These are phyloP conservation scores for Telmatochromis bifrenatus DNA, from an alignment of 2,113 vertebrate genomes.

Conservation along the genomic window DNA sequence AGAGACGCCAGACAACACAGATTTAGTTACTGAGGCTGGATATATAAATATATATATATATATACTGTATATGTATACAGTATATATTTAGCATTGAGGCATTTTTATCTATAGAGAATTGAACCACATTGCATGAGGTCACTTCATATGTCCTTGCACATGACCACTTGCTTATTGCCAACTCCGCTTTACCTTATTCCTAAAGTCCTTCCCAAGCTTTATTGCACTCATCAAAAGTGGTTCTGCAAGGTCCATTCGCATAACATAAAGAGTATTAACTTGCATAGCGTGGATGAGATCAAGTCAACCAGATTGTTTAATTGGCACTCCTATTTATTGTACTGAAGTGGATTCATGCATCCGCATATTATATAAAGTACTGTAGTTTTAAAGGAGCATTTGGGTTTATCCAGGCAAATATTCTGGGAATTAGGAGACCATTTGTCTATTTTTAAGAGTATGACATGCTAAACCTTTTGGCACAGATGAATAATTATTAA, in stretches of 20 bases:
- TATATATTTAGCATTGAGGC: neutral
- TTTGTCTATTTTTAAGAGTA: neutral
- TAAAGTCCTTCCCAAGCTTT: neutral
- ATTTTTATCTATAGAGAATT: neutral
- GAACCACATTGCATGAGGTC: constrained; percentile 38
- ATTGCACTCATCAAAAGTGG: constrained; percentile 25
- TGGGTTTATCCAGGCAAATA: neutral
- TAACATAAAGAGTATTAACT: neutral
- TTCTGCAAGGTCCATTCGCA: neutral
- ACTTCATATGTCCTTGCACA: constrained; percentile 31
- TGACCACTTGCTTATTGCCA: constrained; percentile 36
- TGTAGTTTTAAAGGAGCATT: neutral
- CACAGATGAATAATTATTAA: neutral
- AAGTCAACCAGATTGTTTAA: neutral
- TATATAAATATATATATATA: neutral
- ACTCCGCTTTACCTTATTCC: constrained; percentile 9
- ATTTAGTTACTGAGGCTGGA: neutral
- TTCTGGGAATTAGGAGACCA: neutral
- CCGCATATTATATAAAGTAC: neutral
- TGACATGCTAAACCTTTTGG: neutral
- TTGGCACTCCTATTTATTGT: neutral
- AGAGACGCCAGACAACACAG: constrained; percentile 47
- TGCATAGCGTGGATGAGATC: neutral
- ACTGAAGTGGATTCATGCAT: neutral
- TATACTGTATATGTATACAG: neutral